Percentiles rank a stretch among this genome's conserved stretches.
Conservation (phyloP, 2,113 vertebrate species). For the Lethenteron reissneri region DNA sequence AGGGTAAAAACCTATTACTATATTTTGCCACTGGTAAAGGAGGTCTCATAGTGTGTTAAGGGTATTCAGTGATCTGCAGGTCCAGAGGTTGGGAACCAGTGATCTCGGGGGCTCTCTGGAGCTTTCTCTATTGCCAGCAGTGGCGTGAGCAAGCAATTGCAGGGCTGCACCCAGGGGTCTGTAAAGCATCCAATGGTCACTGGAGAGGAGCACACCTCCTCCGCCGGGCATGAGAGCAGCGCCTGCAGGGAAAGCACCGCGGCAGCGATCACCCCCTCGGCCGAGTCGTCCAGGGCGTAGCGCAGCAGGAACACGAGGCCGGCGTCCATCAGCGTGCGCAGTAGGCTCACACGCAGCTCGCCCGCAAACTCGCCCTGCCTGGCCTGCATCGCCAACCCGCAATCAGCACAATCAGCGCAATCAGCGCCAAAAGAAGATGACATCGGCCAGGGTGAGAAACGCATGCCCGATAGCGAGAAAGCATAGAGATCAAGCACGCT, state of each 20-base stretch:
- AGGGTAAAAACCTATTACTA: no score
- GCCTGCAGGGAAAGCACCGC: slow-evolving; percentile 38
- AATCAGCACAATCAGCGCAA: no score
- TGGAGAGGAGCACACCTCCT: slow-evolving; percentile 39
- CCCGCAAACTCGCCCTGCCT: slow-evolving; percentile 38
- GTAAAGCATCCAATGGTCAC: no score
- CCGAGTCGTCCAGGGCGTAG: slow-evolving; percentile 57
- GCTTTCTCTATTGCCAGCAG: no score
- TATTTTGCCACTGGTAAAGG: no score
- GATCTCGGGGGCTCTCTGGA: not conserved
- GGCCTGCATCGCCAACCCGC: slow-evolving; percentile 25
- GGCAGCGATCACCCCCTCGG: slow-evolving; percentile 54
- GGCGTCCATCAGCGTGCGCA: slow-evolving; percentile 53
- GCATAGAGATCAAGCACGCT: no score
- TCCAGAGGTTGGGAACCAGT: not conserved
- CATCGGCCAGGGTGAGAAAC: no score
- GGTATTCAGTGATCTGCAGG: not conserved
- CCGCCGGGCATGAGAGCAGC: slow-evolving; percentile 45
- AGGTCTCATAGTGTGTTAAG: no score
- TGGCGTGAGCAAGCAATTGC: no score
- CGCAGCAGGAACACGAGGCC: slow-evolving; percentile 78
- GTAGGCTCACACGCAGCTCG: slow-evolving; percentile 36
- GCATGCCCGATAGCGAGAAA: no score
- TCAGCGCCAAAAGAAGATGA: no score
- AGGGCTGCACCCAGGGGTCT: no score